Base-by-base conservation (phyloP, 2,113 vertebrate genomes). In the Synchiropus splendidus region DNA sequence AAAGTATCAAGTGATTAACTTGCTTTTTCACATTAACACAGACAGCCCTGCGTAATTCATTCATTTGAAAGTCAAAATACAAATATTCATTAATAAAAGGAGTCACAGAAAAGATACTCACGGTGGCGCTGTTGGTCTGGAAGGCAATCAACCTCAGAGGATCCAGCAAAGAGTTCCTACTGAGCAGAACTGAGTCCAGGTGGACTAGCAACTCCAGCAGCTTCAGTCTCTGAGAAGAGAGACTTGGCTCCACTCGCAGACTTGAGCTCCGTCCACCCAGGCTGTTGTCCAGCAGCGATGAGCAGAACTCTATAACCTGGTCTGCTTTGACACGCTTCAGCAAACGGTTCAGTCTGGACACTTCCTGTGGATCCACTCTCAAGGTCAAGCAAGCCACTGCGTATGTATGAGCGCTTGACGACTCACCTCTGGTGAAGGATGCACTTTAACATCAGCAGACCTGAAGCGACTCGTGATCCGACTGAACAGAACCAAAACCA, bases 181-280 rank as follows among this genome's bases (percentile, higher is more conserved):
- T 69, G 38, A 75, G 59, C 9, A 87, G 58, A 45, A 83, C 77
- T 5, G 75, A 66, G 21, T 45, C 48, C 38, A 77, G 61, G 15
- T 87, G 83, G 34, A 87, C 72, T 52, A 87, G 58, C 18, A 84
- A 70, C 64, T 85, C 81, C 72, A 82, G 33, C n/a, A 85, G 15
- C 14, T 40, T 58, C 21, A 62, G 79, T 12, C 46, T 77, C 36
- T 30, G 58, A 51, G 52, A 4, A 1, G 50, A 11, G 16, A 69
- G 34, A 3, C 0, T 0, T 1, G 11, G 2, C 34, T 1, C 8
- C 12, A 75, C 1, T 1, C 2, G 5, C 2, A 80, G 58, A 13
- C 10, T 0, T 12, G 69, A 75, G 2, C 39, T 18, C 1, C 13
- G 35, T 12, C 66, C 67, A 1, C 70, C 80, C 0, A 69, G 42